These are phyloP conservation scores for Danio choprae DNA, from an alignment of 2,797 vertebrate genomes.

Conservation along the genomic window DNA sequence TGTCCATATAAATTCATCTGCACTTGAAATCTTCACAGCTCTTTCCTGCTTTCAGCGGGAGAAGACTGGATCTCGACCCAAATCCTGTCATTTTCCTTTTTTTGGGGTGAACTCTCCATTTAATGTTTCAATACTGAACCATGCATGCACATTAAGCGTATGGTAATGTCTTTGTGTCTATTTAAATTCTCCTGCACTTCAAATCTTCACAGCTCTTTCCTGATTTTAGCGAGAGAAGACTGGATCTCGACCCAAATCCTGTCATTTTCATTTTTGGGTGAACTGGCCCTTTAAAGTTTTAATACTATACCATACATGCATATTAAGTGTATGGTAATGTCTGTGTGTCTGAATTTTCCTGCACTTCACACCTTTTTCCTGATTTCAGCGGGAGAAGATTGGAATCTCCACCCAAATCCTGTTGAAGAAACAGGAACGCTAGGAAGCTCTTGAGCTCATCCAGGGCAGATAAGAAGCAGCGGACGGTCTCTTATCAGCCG, in stretches of 20 bases:
- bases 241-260: conserved; percentile 21
- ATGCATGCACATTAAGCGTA: too few species aligned
- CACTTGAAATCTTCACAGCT: conserved; percentile 11
- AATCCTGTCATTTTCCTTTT: neutral
- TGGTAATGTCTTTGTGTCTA: neutral
- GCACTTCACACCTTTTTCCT: conserved; percentile 16
- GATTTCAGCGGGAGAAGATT: conserved; percentile 35
- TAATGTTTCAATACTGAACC: too few species aligned
- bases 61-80: conserved; percentile 25
- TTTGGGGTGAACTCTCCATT: too few species aligned
- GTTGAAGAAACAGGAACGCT: conserved; percentile 31
- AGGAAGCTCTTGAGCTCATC: conserved; percentile 38
- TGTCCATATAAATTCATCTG: neutral
- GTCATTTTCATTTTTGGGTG: too few species aligned
- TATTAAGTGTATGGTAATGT: neutral
- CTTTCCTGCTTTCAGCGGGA: conserved; percentile 13
- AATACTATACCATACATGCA: too few species aligned
- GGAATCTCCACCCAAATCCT: conserved; percentile 18
- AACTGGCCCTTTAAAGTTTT: too few species aligned
- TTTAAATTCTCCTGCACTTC: conserved; percentile 20
- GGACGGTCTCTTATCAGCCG: conserved; percentile 55
- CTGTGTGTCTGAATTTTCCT: neutral
- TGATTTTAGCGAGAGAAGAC: conserved; percentile 35
- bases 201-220: conserved; percentile 13
- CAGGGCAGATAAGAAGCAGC: conserved; percentile 39